A percentile compares a stretch with the other conserved stretches of the same genome.
Evolutionary conservation across 2,113 vertebrate species (phyloP).

Genomic region (Phainopepla nitens): DNA sequence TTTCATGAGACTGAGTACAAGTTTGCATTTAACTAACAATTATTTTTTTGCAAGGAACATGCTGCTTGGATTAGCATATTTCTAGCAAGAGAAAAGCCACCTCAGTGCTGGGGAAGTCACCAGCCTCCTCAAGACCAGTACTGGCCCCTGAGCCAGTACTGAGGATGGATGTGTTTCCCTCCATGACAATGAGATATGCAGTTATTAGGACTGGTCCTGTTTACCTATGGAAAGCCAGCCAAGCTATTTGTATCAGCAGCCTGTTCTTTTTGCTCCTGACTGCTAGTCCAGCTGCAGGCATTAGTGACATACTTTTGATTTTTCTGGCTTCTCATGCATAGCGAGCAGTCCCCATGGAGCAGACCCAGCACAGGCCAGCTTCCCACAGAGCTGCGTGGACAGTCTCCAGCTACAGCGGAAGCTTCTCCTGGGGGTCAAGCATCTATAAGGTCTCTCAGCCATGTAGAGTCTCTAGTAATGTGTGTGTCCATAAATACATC

Average conservation of each 20-base stretch:
- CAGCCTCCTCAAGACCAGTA: not conserved
- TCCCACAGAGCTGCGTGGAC: not conserved
- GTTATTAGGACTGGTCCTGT: not conserved
- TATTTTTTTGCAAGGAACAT: not conserved
- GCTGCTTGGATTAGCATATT: not conserved
- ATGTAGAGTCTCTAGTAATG: not conserved
- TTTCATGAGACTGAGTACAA: not conserved
- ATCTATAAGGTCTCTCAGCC: not conserved
- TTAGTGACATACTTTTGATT: not conserved
- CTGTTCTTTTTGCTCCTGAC: not conserved
- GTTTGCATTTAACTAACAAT: not conserved
- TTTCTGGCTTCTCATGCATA: not conserved
- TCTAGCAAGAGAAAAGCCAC: not conserved
- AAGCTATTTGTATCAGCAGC: not conserved
- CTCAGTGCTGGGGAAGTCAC: not conserved
- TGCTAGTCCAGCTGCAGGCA: not conserved
- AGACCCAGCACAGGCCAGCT: not conserved
- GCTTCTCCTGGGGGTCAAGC: not conserved
- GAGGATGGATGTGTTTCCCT: not conserved
- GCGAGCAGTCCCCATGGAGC: not conserved
- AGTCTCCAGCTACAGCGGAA: not conserved
- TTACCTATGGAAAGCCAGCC: not conserved
- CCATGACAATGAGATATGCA: not conserved
- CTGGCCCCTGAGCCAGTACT: not conserved
- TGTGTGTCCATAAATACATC: not conserved